These are phyloP conservation scores for Anthopleura sola DNA, from an alignment of 64 coral and sea anemone species.

Conservation along the genomic window DNA sequence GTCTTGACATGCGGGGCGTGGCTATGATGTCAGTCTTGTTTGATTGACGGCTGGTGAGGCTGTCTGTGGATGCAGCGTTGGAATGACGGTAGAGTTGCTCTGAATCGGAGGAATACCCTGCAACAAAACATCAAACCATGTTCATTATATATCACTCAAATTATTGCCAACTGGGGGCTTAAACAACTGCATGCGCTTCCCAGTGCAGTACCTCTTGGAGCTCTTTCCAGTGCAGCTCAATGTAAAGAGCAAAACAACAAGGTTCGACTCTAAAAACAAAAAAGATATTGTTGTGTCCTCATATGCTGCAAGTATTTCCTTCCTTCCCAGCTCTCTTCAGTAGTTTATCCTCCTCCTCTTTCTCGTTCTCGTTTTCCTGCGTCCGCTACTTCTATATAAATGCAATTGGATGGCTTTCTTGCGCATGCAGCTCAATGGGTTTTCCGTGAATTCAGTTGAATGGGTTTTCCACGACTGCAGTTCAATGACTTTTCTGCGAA, in stretches of 20 bases:
- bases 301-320: too few species aligned
- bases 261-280: too few species aligned
- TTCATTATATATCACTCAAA: background rate
- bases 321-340: too few species aligned
- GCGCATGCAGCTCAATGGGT: background rate
- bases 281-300: too few species aligned
- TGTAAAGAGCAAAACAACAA: too few species aligned
- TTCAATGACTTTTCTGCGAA: background rate
- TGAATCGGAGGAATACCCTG: slow-evolving; percentile 44
- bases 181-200: too few species aligned
- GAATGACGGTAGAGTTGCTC: slow-evolving; percentile 8
- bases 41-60: background rate
- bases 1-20: slow-evolving; percentile 23
- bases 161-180: too few species aligned
- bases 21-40: slow-evolving; percentile 27
- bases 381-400: too few species aligned
- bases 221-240: too few species aligned
- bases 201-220: too few species aligned
- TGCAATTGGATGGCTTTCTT: background rate
- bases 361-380: too few species aligned
- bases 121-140: background rate
- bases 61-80: background rate
- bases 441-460: background rate
- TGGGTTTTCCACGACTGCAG: background rate
- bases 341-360: too few species aligned